Evolutionary conservation across 2,113 vertebrate genomes (phyloP).

Genomic region (Cyanoderma ruficeps): DNA sequence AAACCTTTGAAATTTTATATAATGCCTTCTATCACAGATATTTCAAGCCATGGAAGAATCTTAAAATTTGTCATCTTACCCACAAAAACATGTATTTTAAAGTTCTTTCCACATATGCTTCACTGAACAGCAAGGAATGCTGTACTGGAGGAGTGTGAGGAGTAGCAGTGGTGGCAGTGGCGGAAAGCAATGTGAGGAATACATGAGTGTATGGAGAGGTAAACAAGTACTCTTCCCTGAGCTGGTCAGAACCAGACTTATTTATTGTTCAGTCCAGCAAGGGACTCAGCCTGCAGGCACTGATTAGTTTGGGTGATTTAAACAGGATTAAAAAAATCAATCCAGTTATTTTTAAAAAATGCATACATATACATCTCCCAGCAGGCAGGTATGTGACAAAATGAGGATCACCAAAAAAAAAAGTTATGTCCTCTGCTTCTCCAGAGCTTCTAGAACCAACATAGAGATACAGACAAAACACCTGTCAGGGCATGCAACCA

Average conservation of each 20-base stretch:
- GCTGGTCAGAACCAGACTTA: not conserved
- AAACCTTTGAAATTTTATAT: not conserved
- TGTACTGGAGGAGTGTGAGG: not conserved
- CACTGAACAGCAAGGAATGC: not conserved
- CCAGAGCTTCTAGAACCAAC: not conserved
- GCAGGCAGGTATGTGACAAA: not conserved
- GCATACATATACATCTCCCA: not conserved
- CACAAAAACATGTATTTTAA: not conserved
- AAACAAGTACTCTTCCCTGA: fast-evolving
- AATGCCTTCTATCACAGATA: not conserved
- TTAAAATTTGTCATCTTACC: not conserved
- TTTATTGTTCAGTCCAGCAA: not conserved
- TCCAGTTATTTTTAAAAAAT: not conserved
- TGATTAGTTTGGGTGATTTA: not conserved
- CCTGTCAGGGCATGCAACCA: not conserved
- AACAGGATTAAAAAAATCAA: not conserved
- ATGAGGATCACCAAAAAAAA: not conserved
- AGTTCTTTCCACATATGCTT: not conserved
- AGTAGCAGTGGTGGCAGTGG: not conserved
- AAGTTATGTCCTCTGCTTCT: not conserved
- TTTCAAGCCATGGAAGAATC: not conserved
- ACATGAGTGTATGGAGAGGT: not conserved
- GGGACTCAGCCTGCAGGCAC: not conserved
- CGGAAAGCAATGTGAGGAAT: not conserved
- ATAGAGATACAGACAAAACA: not conserved